Conservation (phyloP, 2,888 invertebrate species). For the Drosophila prostipennis region DNA sequence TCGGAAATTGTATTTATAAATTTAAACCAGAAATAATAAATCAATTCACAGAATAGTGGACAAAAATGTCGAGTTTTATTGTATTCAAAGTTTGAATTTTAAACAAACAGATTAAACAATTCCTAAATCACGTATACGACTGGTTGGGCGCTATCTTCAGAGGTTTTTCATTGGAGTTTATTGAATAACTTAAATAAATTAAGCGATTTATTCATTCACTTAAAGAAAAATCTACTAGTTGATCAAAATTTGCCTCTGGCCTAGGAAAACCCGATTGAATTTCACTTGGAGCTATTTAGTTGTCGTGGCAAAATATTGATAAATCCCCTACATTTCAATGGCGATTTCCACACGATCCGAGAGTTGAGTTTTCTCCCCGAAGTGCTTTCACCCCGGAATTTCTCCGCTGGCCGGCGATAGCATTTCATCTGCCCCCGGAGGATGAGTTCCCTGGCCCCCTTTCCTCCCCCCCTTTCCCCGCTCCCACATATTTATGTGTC, state of each 20-base stretch:
- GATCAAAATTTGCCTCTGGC: too few relatives aligned
- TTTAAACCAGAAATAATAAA: neutral
- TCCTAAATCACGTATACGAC: constrained; percentile 10
- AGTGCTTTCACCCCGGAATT: constrained; percentile 15
- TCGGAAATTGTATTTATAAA: neutral
- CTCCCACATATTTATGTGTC: constrained; percentile 62
- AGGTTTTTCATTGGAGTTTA: neutral
- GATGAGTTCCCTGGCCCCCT: neutral
- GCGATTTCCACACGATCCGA: constrained; percentile 34
- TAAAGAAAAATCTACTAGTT: too few relatives aligned
- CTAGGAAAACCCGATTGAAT: neutral
- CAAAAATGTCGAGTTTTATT: neutral
- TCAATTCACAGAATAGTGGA: neutral
- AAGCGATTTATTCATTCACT: too few relatives aligned
- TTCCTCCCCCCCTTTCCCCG: constrained; percentile 16
- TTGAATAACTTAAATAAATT: neutral
- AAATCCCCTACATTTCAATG: constrained; percentile 22
- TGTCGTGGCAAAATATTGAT: constrained; percentile 23
- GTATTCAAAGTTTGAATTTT: neutral
- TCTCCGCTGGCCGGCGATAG: constrained; percentile 14
- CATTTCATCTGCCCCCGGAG: constrained; percentile 30
- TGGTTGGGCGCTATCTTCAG: neutral
- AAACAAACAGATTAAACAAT: neutral
- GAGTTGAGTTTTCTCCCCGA: constrained; percentile 26
- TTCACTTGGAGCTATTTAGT: constrained; percentile 13